phyloP scores from a whole-genome alignment of 2,113 vertebrate species.

The Psammodynastes pulverulentus region DNA sequence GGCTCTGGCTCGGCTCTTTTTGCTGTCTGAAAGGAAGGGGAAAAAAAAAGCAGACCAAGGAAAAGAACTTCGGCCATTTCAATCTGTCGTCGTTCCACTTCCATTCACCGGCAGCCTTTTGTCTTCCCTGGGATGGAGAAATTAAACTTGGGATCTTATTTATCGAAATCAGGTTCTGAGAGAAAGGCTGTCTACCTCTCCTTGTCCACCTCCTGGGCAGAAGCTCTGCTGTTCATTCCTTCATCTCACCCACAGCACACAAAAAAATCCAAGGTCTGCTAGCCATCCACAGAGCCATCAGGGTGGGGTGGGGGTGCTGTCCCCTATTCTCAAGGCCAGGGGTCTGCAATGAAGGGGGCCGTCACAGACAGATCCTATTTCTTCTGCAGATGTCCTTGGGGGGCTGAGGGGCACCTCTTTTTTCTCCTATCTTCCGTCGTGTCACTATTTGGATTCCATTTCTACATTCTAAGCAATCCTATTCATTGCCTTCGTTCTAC shows the following conservation, averaged over 20 bases:
- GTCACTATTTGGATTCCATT: background rate
- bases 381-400: background rate
- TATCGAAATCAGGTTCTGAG: slow-evolving; percentile 26
- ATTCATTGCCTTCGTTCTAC: background rate
- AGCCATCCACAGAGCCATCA: background rate
- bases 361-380: background rate
- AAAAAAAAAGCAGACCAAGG: slow-evolving; percentile 30
- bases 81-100: slow-evolving; percentile 67
- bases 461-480: background rate
- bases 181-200: background rate
- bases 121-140: slow-evolving; percentile 48
- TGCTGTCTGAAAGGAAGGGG: slow-evolving; percentile 72
- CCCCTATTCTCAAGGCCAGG: background rate
- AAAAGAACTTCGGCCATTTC: slow-evolving; percentile 71
- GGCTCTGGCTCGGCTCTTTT: slow-evolving; percentile 88
- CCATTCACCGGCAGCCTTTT: slow-evolving; percentile 58
- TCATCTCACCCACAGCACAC: too few relatives aligned
- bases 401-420: background rate
- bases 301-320: too few relatives aligned
- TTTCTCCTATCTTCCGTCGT: background rate
- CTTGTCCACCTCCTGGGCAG: background rate
- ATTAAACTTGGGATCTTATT: slow-evolving; percentile 61
- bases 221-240: background rate
- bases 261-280: too few relatives aligned
- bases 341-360: rapidly evolving